Percentiles rank a stretch among this genome's conserved stretches.
Conservation (phyloP, 2,797 vertebrate species). For the Erethizon dorsatum region DNA sequence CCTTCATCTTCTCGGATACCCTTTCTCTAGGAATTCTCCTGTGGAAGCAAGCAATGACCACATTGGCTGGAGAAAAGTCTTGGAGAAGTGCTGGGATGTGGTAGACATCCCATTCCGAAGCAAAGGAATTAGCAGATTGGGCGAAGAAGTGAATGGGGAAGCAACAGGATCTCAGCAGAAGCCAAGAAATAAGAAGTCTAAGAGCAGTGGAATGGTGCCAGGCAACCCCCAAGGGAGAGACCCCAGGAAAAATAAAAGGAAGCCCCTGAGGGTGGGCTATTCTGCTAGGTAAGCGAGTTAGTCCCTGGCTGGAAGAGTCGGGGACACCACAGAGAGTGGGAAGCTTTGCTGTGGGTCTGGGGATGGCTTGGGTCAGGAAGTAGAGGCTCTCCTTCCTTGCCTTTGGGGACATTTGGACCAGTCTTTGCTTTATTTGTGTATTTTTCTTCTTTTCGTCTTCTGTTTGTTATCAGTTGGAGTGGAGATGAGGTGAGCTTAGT, state of each 20-base stretch:
- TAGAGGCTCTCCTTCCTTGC: not conserved
- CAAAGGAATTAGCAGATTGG: conserved; percentile 86
- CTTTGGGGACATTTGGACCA: not conserved
- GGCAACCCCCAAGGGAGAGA: conserved; percentile 94
- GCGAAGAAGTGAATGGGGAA: conserved; percentile 89
- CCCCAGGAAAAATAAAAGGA: conserved; percentile 94
- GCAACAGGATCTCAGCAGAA: conserved; percentile 85
- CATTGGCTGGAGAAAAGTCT: conserved; percentile 88
- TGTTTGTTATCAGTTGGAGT: not conserved
- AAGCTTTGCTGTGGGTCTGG: not conserved
- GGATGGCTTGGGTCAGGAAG: not conserved
- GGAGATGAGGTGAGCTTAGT: conserved; percentile 8
- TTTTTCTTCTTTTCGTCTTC: conserved; percentile 10
- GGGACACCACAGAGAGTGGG: not conserved
- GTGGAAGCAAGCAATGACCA: conserved; percentile 72
- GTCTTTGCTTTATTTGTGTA: not conserved
- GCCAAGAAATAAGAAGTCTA: conserved; percentile 87
- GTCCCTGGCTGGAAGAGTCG: not conserved
- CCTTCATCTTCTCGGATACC: conserved; percentile 93
- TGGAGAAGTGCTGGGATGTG: conserved; percentile 93
- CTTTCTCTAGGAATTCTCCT: conserved; percentile 80
- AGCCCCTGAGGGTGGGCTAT: conserved; percentile 96
- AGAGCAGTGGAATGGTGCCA: conserved; percentile 88
- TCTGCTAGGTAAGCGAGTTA: conserved; percentile 93
- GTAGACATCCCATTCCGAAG: conserved; percentile 95